These are phyloP conservation scores for Aporophyla nigra DNA, from an alignment of 2,888 invertebrate species.

Conservation along the genomic window DNA sequence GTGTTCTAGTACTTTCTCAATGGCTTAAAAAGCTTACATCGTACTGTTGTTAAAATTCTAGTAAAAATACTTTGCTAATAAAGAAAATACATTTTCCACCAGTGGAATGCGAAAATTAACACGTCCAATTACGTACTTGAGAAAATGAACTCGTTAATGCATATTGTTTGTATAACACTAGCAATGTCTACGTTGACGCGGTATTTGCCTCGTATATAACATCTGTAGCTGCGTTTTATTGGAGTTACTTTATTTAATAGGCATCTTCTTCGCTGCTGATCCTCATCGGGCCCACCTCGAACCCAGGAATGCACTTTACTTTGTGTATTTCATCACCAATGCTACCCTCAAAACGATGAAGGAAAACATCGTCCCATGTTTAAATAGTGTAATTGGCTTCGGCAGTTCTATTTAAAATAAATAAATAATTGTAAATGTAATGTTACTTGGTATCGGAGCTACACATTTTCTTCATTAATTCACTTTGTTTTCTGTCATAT, in stretches of 20 bases:
- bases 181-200: background rate
- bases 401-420: no score
- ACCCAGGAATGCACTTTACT: no score
- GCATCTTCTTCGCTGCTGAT: background rate
- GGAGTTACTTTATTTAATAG: background rate
- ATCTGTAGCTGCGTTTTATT: background rate
- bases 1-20: background rate
- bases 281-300: no score
- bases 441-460: no score
- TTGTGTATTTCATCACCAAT: no score
- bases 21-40: background rate
- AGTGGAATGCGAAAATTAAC: constrained; percentile 33
- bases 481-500: no score
- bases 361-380: no score
- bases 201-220: background rate
- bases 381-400: no score
- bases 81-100: constrained; percentile 17
- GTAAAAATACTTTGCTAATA: constrained; percentile 33
- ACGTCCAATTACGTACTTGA: constrained; percentile 24
- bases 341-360: no score
- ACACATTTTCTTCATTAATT: no score
- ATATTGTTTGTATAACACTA: constrained; percentile 17
- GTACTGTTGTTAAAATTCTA: constrained; percentile 20
- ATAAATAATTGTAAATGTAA: no score
- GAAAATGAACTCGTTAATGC: constrained; percentile 23